phyloP scores from a whole-genome alignment of 2,888 invertebrate species.

The Cryptus armator region DNA sequence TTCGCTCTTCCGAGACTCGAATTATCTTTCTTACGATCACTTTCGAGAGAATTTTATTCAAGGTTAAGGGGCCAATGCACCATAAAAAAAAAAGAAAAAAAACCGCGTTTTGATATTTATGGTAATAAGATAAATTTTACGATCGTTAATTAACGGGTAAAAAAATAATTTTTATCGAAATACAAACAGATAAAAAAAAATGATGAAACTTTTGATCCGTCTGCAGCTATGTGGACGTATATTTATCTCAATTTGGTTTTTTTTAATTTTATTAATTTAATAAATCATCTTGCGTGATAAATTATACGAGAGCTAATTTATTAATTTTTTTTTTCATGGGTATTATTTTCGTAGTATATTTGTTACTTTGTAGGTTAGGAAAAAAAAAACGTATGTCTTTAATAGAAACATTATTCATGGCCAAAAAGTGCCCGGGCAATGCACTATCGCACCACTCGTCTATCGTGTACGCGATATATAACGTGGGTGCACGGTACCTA shows the following conservation, averaged over 20 bases:
- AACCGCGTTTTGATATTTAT: background rate
- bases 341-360: too few relatives aligned
- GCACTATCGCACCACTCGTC: conserved; percentile 6
- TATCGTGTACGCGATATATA: conserved; percentile 2
- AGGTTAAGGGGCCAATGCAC: background rate
- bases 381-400: background rate
- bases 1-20: background rate
- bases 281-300: too few relatives aligned
- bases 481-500: conserved; percentile 6
- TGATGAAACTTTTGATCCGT: too few relatives aligned
- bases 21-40: background rate
- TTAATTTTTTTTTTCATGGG: too few relatives aligned
- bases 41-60: background rate
- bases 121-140: background rate
- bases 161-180: background rate
- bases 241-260: background rate
- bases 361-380: too few relatives aligned
- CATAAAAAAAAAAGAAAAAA: background rate
- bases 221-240: background rate
- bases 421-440: conserved; percentile 40
- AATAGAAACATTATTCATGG: conserved; percentile 7
- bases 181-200: too few relatives aligned
- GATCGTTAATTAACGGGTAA: background rate
- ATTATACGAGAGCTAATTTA: too few relatives aligned
- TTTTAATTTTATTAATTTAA: too few relatives aligned